phyloP scores from a whole-genome alignment of 53 echinoderm and acorn worm species.

The Henricia sp. region DNA sequence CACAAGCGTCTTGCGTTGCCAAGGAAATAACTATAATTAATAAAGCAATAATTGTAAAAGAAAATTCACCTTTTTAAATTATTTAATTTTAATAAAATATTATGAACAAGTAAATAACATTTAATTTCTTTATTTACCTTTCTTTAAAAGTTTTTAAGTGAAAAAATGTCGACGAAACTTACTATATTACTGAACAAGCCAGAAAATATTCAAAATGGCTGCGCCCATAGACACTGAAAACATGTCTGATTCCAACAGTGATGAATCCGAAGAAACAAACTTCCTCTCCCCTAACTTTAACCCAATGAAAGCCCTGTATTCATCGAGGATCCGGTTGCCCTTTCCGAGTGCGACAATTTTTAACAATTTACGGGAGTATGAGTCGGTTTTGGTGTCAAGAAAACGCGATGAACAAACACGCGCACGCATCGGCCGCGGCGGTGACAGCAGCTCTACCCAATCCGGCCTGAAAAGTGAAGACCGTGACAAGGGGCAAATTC shows the following conservation, averaged over 20 bases:
- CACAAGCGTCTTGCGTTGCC: constrained; percentile 16
- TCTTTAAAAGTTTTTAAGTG: background rate
- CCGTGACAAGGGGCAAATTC: background rate
- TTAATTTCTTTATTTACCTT: background rate
- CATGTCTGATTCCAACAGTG: constrained; percentile 32
- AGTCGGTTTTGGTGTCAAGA: constrained; percentile 26
- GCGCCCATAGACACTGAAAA: constrained; percentile 68
- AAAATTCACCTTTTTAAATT: background rate
- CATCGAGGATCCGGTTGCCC: constrained; percentile 64
- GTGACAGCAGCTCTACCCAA: background rate
- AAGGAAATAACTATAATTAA: constrained; percentile 4
- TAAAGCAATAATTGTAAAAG: background rate
- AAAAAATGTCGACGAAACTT: background rate
- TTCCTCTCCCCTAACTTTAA: constrained; percentile 82
- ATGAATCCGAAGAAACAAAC: constrained; percentile 67
- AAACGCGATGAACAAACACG: background rate
- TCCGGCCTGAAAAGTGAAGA: background rate
- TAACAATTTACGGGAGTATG: constrained; percentile 84
- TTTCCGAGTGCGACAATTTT: constrained; percentile 67
- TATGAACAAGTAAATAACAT: background rate
- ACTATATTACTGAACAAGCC: too few species aligned
- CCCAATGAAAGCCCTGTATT: constrained; percentile 86
- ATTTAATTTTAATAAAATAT: background rate
- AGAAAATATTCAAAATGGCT: constrained; percentile 87
- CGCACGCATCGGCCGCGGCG: background rate